phyloP scores from a whole-genome alignment of 2,888 invertebrate species.

The Noctua janthina region DNA sequence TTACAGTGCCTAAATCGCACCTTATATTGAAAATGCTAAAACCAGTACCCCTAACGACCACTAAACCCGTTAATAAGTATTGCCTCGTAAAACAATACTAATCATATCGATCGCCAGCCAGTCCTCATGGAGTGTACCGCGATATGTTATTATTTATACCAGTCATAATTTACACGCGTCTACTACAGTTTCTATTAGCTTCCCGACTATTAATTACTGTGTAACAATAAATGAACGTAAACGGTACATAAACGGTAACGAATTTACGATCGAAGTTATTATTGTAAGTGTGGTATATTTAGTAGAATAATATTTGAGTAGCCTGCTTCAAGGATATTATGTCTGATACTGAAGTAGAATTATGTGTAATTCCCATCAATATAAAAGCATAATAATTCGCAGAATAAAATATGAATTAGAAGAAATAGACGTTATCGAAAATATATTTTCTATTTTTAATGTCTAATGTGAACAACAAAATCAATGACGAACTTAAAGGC shows the following conservation, averaged over 20 bases:
- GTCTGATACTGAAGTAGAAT: not conserved
- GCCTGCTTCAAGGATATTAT: not conserved
- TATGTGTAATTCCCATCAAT: not conserved
- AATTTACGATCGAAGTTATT: constrained; percentile 26
- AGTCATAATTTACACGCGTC: constrained; percentile 46
- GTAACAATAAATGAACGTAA: constrained; percentile 34
- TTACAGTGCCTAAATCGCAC: not conserved
- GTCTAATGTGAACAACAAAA: not conserved
- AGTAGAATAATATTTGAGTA: not conserved
- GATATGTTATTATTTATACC: constrained; percentile 45
- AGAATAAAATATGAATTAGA: not conserved
- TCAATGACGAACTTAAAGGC: not conserved
- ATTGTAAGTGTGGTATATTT: not conserved
- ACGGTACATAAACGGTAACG: constrained; percentile 40
- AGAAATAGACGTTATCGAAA: not conserved
- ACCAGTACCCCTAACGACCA: not conserved
- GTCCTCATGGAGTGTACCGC: not conserved
- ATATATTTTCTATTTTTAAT: not conserved
- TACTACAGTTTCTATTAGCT: constrained; percentile 37
- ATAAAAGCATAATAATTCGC: not conserved
- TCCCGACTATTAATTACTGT: constrained; percentile 47
- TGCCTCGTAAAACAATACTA: constrained; percentile 49
- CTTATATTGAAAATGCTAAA: not conserved
- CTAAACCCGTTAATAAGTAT: constrained; percentile 27
- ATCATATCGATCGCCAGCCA: constrained; percentile 34